Evolutionary conservation across 2,888 invertebrate genomes (phyloP).

Genomic region (Biston stratarius): DNA sequence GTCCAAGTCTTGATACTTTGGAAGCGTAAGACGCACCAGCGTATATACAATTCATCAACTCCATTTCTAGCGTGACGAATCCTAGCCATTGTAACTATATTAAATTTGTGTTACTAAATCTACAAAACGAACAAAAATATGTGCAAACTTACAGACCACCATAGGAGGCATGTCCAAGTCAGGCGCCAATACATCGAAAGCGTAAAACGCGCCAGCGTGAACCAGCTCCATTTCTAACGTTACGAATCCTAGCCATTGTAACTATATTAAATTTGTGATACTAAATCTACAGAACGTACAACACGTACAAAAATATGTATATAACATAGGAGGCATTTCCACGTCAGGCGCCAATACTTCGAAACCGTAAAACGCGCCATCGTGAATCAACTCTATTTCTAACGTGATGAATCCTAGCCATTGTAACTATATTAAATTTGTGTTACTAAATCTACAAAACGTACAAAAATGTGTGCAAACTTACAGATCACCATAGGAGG

Average conservation of each 20-base stretch:
- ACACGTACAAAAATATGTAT: too few species aligned
- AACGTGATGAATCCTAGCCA: constrained; percentile 89
- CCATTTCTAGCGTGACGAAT: constrained; percentile 92
- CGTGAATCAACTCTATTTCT: constrained; percentile 95
- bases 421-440: constrained; percentile 40
- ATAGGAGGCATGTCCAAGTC: constrained; percentile 70
- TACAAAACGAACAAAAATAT: not conserved
- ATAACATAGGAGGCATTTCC: too few species aligned
- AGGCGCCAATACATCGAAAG: too few species aligned
- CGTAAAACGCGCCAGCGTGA: too few species aligned
- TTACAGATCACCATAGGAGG: too few species aligned
- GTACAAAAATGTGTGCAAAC: too few species aligned
- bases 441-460: too few species aligned
- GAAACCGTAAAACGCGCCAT: constrained; percentile 96
- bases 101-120: not conserved
- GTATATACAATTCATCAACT: constrained; percentile 88
- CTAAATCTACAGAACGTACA: too few species aligned
- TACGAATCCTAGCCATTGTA: too few species aligned
- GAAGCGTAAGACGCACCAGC: constrained; percentile 97
- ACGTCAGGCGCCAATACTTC: constrained; percentile 90
- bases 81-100: not conserved
- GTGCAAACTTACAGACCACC: constrained; percentile 62
- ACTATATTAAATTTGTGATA: too few species aligned
- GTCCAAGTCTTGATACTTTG: constrained; percentile 88
- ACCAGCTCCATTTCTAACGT: too few species aligned